phyloP scores from a whole-genome alignment of 2,888 invertebrate species.

The Marronus borbonicus region DNA sequence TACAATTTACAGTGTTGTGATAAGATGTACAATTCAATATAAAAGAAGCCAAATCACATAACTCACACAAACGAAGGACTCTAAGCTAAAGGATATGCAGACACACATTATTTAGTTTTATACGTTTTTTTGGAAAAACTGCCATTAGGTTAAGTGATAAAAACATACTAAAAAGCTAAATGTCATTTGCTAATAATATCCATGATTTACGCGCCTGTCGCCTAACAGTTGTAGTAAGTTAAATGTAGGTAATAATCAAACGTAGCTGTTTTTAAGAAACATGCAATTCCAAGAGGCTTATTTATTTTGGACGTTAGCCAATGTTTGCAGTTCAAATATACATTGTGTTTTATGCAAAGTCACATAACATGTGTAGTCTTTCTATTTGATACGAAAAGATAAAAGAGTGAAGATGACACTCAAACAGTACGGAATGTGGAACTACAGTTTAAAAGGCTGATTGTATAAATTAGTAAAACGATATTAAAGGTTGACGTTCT shows the following conservation, averaged over 20 bases:
- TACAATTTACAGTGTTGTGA: not conserved
- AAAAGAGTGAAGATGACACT: too few relatives aligned
- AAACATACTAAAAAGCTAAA: not conserved
- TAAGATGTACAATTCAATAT: not conserved
- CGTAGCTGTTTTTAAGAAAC: slow-evolving; percentile 6
- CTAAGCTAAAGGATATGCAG: not conserved
- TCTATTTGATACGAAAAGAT: too few relatives aligned
- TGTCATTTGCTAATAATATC: slow-evolving; percentile 2
- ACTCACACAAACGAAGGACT: too few relatives aligned
- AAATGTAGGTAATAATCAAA: slow-evolving; percentile 14
- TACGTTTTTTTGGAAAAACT: not conserved
- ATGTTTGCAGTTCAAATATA: not conserved
- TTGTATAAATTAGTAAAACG: too few relatives aligned
- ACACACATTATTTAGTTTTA: not conserved
- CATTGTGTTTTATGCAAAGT: not conserved
- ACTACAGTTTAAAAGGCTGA: too few relatives aligned
- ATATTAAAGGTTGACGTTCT: too few relatives aligned
- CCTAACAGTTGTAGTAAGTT: not conserved
- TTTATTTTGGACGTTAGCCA: not conserved
- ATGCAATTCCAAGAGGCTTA: not conserved
- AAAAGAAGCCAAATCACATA: not conserved
- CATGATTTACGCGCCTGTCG: slow-evolving; percentile 2
- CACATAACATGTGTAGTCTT: not conserved
- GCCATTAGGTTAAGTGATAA: not conserved
- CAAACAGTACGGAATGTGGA: too few relatives aligned